phyloP scores from a whole-genome alignment of 2,113 vertebrate species.

The Rhea pennata region DNA sequence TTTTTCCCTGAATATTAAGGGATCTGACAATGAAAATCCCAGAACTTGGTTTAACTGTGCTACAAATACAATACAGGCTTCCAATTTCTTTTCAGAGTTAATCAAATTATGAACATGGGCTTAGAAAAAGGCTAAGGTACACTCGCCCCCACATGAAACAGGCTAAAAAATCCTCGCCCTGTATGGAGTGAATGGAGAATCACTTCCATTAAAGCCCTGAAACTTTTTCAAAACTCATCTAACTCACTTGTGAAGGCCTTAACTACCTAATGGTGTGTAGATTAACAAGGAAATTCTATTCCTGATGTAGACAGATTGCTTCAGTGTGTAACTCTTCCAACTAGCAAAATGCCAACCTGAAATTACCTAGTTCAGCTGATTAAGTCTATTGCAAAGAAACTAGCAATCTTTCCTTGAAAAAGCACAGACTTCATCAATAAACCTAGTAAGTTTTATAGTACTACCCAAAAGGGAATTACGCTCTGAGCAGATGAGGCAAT shows the following conservation, averaged over 20 bases:
- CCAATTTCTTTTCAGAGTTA: background rate
- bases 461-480: constrained; percentile 11
- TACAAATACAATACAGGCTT: background rate
- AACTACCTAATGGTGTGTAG: background rate
- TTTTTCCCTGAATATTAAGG: no score
- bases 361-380: background rate
- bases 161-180: background rate
- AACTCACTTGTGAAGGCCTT: background rate
- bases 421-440: constrained; percentile 20
- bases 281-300: background rate
- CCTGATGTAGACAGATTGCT: background rate
- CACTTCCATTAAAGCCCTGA: background rate
- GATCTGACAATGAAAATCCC: no score
- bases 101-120: background rate
- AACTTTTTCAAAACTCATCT: background rate
- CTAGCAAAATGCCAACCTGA: background rate
- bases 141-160: background rate
- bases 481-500: background rate
- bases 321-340: background rate
- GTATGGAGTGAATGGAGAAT: background rate
- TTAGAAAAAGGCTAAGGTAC: background rate
- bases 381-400: background rate
- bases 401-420: constrained; percentile 3
- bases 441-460: background rate
- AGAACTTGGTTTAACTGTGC: background rate